Evolutionary conservation across 2,888 invertebrate genomes (phyloP), one percentile per base, ranked within the genome.

Genomic region (Lycophotia porphyrea): DNA sequence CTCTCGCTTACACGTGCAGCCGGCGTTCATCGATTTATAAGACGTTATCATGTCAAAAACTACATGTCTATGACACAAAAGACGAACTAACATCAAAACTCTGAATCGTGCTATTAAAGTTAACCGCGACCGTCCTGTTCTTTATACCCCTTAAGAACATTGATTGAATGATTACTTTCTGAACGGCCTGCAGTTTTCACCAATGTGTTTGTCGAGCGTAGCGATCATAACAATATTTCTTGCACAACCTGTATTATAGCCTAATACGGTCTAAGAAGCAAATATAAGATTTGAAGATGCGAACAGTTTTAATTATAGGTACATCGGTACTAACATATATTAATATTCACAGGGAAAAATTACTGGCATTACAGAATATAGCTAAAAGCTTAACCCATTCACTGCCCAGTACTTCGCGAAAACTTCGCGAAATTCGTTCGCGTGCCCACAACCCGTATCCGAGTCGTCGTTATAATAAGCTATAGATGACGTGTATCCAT

Each of bases 371-470:
- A 44, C 8, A 24, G 34, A 74, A 31, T 39, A 47, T 15, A 65
- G 42, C 36, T 49, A 49, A 74, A 74, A 66, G 21, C 34, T 36
- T 63, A n/a, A n/a, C n/a, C n/a, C n/a, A n/a, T n/a, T n/a, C n/a
- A n/a, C n/a, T n/a, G n/a, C n/a, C n/a, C n/a, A n/a, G n/a, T n/a
- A n/a, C n/a, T n/a, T n/a, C n/a, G n/a, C n/a, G n/a, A n/a, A n/a
- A n/a, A n/a, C n/a, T n/a, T n/a, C n/a, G n/a, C n/a, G n/a, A n/a
- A n/a, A n/a, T n/a, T n/a, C n/a, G n/a, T n/a, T n/a, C n/a, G n/a
- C n/a, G n/a, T n/a, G n/a, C n/a, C n/a, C n/a, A n/a, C n/a, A n/a
- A n/a, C n/a, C n/a, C n/a, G n/a, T n/a, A n/a, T n/a, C n/a, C n/a
- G n/a, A n/a, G n/a, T n/a, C n/a, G n/a, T n/a, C n/a, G n/a, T n/a